Evolutionary conservation across 2,113 vertebrate genomes (phyloP).

Genomic region (Cyanistes caeruleus): DNA sequence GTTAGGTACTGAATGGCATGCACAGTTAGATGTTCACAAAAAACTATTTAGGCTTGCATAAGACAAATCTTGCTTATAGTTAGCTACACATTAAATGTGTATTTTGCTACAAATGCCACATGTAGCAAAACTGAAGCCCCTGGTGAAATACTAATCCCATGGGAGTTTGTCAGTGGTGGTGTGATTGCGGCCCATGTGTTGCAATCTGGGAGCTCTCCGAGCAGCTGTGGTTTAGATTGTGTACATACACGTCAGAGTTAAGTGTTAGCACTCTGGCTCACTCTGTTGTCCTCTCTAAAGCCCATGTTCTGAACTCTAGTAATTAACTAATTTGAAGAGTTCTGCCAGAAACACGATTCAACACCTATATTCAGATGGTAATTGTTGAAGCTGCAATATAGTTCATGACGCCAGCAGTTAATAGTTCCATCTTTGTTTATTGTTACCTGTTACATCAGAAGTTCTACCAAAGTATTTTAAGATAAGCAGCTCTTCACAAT

Average conservation of each 20-base stretch:
- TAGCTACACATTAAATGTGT: background rate
- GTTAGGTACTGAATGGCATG: background rate
- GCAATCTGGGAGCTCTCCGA: background rate
- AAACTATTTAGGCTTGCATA: accelerated
- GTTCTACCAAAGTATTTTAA: background rate
- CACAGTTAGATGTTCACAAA: background rate
- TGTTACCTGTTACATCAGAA: background rate
- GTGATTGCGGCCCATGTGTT: background rate
- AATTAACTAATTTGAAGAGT: background rate
- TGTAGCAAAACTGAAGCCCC: background rate
- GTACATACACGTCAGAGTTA: background rate
- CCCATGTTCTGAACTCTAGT: background rate
- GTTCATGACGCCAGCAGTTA: background rate
- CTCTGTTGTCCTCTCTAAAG: background rate
- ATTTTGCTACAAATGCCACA: background rate
- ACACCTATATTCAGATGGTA: background rate
- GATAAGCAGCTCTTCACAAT: background rate
- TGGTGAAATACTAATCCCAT: background rate
- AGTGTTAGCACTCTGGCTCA: background rate
- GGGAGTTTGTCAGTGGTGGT: background rate
- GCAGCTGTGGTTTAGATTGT: background rate
- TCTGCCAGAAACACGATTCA: background rate
- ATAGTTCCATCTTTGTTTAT: background rate
- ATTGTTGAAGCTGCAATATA: background rate
- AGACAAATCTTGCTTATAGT: background rate